Evolutionary conservation across 2,888 invertebrate genomes (phyloP), one percentile per base, ranked within the genome.

Genomic region (Theretra japonica): DNA sequence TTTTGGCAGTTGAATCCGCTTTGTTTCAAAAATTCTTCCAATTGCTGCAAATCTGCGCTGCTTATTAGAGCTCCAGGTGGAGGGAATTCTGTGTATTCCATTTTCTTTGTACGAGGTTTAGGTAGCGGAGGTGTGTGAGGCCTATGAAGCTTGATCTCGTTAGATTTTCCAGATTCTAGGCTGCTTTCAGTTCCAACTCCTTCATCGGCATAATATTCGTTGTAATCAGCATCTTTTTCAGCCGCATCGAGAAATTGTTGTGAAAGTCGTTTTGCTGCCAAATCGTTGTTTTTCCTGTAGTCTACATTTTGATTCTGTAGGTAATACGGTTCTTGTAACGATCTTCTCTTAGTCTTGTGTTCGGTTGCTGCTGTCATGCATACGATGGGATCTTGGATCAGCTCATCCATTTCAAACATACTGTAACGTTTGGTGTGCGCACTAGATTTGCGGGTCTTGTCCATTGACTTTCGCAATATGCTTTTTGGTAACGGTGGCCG

Each of bases 291-390:
- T 81, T 95, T 95, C 74, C 92, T 92, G 88, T 86, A 93, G 78
- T 93, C 94, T 72, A 90, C 82, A 76, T 92, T 93, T 84, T 93
- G 94, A 81, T 95, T 95, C 80, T 93, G 95, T 75, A 95, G 89
- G 82, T 96, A 96, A 80, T 96, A 96, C 0, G 97, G 96, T 82
- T 97, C 97, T 85, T 96, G 97, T 69, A 97, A 88, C n/a, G 97
- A 97, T 88, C 96, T 95, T 69, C 97, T 93, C 84, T 97, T 97
- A 60, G 91, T 94, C 88, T 89, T 96, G 82, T 86, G 93, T 86
- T 92, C 94, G 68, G 84, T 95, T 80, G 89, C 92, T 85, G 83
- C 93, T 84, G 86, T 92, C 87, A 90, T 90, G 69, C 93, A 94
- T 25, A 88, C 87, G 33, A 91, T 76, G 11, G 92, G 90, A 80